Conservation (phyloP, 2,113 vertebrate genomes). For the Pelvicachromis taeniatus region DNA sequence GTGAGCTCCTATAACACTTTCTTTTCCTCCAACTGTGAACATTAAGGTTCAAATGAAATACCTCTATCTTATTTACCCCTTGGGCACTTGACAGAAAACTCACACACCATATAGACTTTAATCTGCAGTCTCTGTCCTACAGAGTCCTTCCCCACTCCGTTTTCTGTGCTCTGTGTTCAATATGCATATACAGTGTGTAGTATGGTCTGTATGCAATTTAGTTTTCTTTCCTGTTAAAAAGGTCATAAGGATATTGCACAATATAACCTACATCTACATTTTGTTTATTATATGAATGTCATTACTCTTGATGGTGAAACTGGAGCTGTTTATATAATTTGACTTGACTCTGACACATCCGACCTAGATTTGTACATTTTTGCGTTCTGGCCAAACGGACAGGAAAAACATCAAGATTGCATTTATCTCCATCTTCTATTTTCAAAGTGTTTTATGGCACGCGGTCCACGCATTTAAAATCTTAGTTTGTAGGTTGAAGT, state of each 20-base stretch:
- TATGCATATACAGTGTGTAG: neutral
- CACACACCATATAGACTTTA: rapidly evolving
- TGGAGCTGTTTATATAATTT: neutral
- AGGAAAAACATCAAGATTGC: neutral
- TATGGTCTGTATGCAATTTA: neutral
- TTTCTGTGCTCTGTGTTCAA: neutral
- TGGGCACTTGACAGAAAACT: neutral
- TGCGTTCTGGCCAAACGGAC: neutral
- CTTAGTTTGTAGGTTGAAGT: neutral
- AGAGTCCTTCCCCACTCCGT: neutral
- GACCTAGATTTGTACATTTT: neutral
- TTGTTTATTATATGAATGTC: neutral
- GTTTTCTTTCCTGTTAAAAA: neutral
- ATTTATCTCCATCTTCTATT: neutral
- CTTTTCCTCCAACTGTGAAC: neutral
- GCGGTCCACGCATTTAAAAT: neutral
- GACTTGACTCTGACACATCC: neutral
- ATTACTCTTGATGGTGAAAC: neutral
- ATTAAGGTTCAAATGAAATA: neutral
- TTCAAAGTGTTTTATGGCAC: neutral
- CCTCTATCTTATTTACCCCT: neutral
- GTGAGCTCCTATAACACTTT: neutral
- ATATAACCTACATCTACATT: neutral
- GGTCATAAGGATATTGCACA: neutral
- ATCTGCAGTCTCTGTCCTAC: neutral